These are phyloP conservation scores for Aldabrachelys gigantea DNA, from an alignment of 2,113 vertebrate species.

Conservation along the genomic window DNA sequence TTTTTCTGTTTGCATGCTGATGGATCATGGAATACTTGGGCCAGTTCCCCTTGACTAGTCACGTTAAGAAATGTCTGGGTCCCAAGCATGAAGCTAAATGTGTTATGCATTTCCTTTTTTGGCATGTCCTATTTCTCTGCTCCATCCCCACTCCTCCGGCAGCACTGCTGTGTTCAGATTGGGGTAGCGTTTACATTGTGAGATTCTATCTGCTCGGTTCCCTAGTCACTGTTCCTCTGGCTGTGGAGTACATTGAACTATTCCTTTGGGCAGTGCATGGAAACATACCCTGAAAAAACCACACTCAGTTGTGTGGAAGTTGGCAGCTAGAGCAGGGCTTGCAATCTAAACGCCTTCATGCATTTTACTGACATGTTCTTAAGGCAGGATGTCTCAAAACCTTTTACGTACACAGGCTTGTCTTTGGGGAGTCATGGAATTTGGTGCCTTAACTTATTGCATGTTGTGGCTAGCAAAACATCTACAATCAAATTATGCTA, in stretches of 20 bases:
- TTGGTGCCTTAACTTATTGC: constrained; percentile 47
- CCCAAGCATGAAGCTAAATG: neutral
- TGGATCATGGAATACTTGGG: neutral
- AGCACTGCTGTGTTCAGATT: neutral
- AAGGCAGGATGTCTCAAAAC: neutral
- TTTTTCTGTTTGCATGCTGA: neutral
- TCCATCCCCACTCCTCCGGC: neutral
- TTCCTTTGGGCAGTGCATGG: fast-evolving
- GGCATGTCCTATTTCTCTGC: neutral
- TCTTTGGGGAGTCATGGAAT: neutral
- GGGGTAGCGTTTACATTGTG: neutral
- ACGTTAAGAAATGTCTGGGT: neutral
- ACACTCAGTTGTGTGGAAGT: neutral
- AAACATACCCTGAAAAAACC: neutral
- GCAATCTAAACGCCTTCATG: neutral
- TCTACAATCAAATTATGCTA: neutral
- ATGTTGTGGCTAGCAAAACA: neutral
- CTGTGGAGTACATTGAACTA: neutral
- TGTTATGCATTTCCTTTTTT: neutral
- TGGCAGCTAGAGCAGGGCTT: fast-evolving
- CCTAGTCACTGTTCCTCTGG: fast-evolving
- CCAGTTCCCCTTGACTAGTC: neutral
- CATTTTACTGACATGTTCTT: fast-evolving
- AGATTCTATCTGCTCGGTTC: neutral
- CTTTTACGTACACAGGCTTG: neutral